Conservation (phyloP, 2,888 invertebrate genomes). For the Pycnomerus fuliginosus region DNA sequence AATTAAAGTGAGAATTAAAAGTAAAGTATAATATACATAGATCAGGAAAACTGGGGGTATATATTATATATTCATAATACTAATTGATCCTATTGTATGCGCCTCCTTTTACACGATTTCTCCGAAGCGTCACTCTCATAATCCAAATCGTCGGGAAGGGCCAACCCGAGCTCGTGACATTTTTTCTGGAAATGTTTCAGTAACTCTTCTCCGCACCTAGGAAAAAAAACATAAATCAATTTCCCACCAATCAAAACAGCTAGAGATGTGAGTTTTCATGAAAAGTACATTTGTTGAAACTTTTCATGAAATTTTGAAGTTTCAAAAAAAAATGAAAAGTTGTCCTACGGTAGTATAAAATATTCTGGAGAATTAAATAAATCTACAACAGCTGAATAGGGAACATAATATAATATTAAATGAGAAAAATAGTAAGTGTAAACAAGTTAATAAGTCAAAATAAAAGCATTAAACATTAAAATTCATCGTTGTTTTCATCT, state of each 20-base stretch:
- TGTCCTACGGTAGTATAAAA: no score
- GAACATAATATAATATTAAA: no score
- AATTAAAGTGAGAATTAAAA: no score
- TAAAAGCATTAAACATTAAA: no score
- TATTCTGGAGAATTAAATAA: no score
- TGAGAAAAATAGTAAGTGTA: no score
- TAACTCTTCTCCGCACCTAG: slow-evolving; percentile 73
- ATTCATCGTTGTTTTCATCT: no score
- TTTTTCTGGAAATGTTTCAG: slow-evolving; percentile 71
- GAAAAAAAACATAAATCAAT: slow-evolving; percentile 5
- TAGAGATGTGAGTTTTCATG: no score
- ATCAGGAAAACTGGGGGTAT: background rate
- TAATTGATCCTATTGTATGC: background rate
- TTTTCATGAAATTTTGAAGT: slow-evolving; percentile 2
- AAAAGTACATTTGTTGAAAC: no score
- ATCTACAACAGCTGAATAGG: no score
- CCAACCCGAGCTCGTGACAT: slow-evolving; percentile 67
- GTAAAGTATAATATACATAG: background rate
- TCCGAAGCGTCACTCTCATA: slow-evolving; percentile 36
- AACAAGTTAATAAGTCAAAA: no score
- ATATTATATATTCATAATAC: background rate
- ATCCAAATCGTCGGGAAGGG: slow-evolving; percentile 53
- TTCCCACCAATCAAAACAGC: slow-evolving; percentile 1
- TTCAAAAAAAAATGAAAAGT: no score
- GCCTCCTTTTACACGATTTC: slow-evolving; percentile 33